Base-by-base conservation (phyloP, 2,113 vertebrate genomes). In the Gadus macrocephalus region DNA sequence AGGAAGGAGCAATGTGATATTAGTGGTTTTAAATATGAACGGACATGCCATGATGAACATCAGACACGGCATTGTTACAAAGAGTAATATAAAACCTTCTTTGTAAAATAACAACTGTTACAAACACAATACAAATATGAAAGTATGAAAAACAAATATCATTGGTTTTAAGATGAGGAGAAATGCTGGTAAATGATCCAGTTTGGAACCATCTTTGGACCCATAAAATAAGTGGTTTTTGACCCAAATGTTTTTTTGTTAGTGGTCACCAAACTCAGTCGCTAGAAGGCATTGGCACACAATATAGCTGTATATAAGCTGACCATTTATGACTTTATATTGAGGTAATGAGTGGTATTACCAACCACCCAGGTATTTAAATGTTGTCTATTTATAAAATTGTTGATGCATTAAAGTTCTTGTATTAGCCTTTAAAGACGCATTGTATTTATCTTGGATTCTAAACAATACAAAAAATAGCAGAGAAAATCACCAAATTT, bases 1-100 rank as follows among this genome's bases (percentile, higher is more conserved):
- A 22, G 4, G 15, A 5, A n/a, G 25, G 62, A 71, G n/a, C 15
- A 22, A 69, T 58, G 61, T 61, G 69, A 69, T 11, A 15, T 65
- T 15, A 71, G 68, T 72, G 62, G 58, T 42, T 78, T 78, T 38
- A 19, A 74, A 28, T 20, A 55, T 58, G 70, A 76, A 72, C 4
- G 9, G 42, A 65, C 8, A n/a, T n/a, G 16, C 15, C 28, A 35
- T 35, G 27, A 35, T 42, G 7, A 35, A n/a, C 17, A 62, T 42
- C 22, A 38, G 31, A 64, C 12, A 42, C 12, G 12, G 42, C 42
- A 49, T 49, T 49, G 42, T 49, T 49, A 49, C 42, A 49, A 14
- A 62, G 12, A 62, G 16, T 27, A 27, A 62, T 11, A 62, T 28
- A 27, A 31, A 16, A 62, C 2, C 7, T 49, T 9, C 11, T 49